A percentile compares a stretch with the other conserved stretches of the same genome.
Evolutionary conservation across 2,113 vertebrate species (phyloP).

Genomic region (Brienomyrus longianalis): DNA sequence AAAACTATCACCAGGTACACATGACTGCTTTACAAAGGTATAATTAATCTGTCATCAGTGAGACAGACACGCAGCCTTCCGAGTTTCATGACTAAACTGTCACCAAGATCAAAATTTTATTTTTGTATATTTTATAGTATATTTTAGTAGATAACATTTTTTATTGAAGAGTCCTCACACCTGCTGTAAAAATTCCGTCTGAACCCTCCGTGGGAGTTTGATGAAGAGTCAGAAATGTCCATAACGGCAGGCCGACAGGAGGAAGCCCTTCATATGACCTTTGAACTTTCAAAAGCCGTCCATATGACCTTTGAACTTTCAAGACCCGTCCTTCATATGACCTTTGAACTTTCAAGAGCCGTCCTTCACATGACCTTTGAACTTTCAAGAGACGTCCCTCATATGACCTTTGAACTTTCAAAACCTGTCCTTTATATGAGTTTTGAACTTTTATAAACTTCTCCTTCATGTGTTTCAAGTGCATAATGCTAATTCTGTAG

Average conservation of each 20-base stretch:
- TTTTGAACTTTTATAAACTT: not conserved
- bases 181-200: not conserved
- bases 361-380: not conserved
- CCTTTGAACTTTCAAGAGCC: not conserved
- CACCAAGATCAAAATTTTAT: not conserved
- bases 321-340: not conserved
- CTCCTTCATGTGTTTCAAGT: not conserved
- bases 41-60: not conserved
- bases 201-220: not conserved
- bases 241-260: not conserved
- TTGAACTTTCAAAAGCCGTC: not conserved
- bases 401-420: not conserved
- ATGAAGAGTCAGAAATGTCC: not conserved
- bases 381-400: not conserved
- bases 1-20: not conserved
- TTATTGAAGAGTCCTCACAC: not conserved
- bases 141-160: not conserved
- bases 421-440: not conserved
- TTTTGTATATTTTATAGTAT: not conserved
- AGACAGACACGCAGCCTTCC: not conserved
- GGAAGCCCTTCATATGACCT: not conserved
- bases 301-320: not conserved
- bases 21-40: not conserved
- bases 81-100: not conserved
- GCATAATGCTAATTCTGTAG: not conserved